These are phyloP conservation scores for Engystomops pustulosus DNA, from an alignment of 2,113 vertebrate genomes.

Conservation along the genomic window DNA sequence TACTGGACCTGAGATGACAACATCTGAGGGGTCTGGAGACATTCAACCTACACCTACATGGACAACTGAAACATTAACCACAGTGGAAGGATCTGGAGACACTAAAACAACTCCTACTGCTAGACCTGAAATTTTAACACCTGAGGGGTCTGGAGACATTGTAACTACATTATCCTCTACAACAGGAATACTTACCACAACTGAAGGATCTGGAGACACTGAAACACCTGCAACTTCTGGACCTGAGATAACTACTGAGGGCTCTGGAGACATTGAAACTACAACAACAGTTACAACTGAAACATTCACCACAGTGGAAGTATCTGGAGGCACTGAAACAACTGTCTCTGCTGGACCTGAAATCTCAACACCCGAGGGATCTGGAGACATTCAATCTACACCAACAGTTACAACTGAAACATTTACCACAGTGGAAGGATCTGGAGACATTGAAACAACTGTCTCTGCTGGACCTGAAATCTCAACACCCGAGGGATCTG, in stretches of 20 bases:
- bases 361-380: not conserved
- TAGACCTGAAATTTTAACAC: not conserved
- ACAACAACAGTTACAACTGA: no score
- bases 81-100: not conserved
- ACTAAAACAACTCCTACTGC: no score
- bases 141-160: no score
- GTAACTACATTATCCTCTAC: not conserved
- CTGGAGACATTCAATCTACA: not conserved
- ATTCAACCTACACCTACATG: not conserved
- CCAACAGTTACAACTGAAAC: not conserved
- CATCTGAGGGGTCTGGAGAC: no score
- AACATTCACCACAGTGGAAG: not conserved
- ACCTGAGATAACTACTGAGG: not conserved
- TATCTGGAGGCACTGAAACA: not conserved
- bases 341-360: not conserved
- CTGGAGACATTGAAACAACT: no score
- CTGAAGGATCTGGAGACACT: no score
- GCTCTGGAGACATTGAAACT: not conserved
- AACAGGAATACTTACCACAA: not conserved
- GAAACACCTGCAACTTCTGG: no score
- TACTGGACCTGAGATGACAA: not conserved
- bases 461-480: no score
- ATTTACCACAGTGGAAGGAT: not conserved
- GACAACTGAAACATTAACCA: not conserved
- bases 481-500: no score